Conservation (phyloP, 1,140 invertebrate species). For the Ceratosolen solmsi region DNA sequence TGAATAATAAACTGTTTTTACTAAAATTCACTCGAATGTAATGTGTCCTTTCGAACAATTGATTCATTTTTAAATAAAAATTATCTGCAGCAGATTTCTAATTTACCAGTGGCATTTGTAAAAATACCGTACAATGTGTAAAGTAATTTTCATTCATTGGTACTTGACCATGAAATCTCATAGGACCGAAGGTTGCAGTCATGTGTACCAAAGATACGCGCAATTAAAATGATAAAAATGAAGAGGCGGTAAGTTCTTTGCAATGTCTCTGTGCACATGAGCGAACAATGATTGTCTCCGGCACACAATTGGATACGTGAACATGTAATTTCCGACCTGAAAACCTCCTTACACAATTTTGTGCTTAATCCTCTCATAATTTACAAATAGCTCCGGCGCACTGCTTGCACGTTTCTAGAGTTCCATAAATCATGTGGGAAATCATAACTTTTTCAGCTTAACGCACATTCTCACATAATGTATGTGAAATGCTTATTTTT, state of each 20-base stretch:
- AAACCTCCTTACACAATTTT: conserved; percentile 45
- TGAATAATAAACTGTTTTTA: too few species aligned
- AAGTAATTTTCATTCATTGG: too few species aligned
- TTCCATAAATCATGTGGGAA: neutral
- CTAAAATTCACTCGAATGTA: too few species aligned
- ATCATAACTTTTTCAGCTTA: neutral
- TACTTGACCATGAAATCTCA: too few species aligned
- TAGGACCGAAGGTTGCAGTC: too few species aligned
- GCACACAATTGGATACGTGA: conserved; percentile 30
- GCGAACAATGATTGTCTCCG: conserved; percentile 26
- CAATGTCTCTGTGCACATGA: neutral
- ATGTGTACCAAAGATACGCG: too few species aligned
- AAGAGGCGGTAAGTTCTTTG: conserved; percentile 2
- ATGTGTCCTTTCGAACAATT: too few species aligned
- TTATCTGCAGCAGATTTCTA: too few species aligned
- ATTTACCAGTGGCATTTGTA: too few species aligned
- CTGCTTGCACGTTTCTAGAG: neutral
- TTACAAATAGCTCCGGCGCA: conserved; percentile 16
- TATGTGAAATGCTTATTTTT: neutral
- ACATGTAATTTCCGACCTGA: conserved; percentile 49
- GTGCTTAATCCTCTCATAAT: conserved; percentile 8
- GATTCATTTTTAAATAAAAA: too few species aligned
- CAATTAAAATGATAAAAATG: conserved; percentile 20
- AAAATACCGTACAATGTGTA: too few species aligned
- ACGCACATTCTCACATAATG: neutral